Percentiles rank a stretch among this genome's conserved stretches.
Conservation (phyloP, 1,140 invertebrate genomes). For the Acromyrmex charruanus region DNA sequence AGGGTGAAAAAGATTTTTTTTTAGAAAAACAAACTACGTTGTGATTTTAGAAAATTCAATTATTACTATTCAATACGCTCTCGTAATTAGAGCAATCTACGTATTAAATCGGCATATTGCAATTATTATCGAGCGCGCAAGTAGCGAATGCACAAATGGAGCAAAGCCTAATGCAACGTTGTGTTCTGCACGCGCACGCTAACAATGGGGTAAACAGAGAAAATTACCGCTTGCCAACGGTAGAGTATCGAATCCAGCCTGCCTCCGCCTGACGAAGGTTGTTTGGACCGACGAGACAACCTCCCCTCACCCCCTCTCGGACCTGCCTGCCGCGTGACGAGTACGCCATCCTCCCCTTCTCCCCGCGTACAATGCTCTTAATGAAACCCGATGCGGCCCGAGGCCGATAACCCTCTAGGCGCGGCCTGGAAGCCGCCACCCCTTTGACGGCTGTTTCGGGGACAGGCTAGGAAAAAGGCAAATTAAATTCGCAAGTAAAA, state of each 20-base stretch:
- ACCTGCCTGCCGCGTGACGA: constrained; percentile 64
- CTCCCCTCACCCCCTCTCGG: constrained; percentile 61
- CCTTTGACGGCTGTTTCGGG: constrained; percentile 70
- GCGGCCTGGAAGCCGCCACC: constrained; percentile 65
- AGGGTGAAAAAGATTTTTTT: not conserved
- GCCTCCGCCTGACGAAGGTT: constrained; percentile 64
- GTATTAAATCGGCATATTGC: constrained; percentile 20
- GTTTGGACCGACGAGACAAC: constrained; percentile 73
- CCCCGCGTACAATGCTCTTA: constrained; percentile 77
- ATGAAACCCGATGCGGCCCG: constrained; percentile 78
- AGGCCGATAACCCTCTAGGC: constrained; percentile 68
- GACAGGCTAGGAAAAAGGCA: constrained; percentile 70
- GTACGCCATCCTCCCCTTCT: constrained; percentile 19
- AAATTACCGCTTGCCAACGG: constrained; percentile 74
- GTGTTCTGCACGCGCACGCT: constrained; percentile 47
- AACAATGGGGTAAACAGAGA: constrained; percentile 77
- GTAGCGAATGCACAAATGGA: constrained; percentile 3
- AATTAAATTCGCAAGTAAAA: constrained; percentile 78
- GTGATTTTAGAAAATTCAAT: not conserved
- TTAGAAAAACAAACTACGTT: not conserved
- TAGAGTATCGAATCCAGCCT: constrained; percentile 50
- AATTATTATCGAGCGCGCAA: not conserved
- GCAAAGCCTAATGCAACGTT: constrained; percentile 31
- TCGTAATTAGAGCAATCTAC: not conserved
- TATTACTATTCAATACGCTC: not conserved